phyloP scores from a whole-genome alignment of 2,113 vertebrate genomes.

The Ophthalmolycus amberensis region DNA sequence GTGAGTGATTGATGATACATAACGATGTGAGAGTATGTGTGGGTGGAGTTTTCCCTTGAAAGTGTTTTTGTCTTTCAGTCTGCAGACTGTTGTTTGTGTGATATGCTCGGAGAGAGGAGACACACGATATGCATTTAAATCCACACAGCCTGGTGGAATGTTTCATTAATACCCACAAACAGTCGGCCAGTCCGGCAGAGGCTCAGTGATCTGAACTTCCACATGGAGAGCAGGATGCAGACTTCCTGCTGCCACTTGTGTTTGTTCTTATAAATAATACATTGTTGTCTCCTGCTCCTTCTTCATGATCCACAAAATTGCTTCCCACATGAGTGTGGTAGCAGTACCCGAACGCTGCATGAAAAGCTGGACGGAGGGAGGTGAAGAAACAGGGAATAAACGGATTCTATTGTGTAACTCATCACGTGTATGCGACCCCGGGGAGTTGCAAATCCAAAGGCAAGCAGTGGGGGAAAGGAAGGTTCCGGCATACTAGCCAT shows the following conservation, averaged over 20 bases:
- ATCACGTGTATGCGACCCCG: constrained; percentile 11
- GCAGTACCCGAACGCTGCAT: constrained; percentile 5
- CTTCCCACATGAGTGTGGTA: constrained; percentile 45
- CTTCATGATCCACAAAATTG: constrained; percentile 53
- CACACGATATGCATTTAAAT: neutral
- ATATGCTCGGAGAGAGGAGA: neutral
- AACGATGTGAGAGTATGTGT: neutral
- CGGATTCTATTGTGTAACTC: constrained; percentile 46
- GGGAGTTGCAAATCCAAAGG: constrained; percentile 12
- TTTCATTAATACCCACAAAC: neutral
- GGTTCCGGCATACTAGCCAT: neutral
- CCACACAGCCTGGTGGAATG: neutral
- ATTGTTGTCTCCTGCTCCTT: constrained; percentile 43
- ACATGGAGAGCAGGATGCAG: constrained; percentile 14
- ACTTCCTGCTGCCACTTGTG: constrained; percentile 34
- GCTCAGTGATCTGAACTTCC: constrained; percentile 10
- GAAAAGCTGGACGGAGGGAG: constrained; percentile 12
- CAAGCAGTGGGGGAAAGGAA: neutral
- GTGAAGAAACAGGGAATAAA: constrained; percentile 35
- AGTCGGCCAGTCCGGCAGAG: neutral
- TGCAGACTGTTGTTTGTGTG: neutral
- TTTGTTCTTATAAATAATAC: constrained; percentile 62
- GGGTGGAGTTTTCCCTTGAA: neutral
- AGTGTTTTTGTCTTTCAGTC: neutral
- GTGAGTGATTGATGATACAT: neutral